A percentile compares a stretch with the other conserved stretches of the same genome.
phyloP scores from a whole-genome alignment of 2,113 vertebrate species.

The Malaclemys terrapin region DNA sequence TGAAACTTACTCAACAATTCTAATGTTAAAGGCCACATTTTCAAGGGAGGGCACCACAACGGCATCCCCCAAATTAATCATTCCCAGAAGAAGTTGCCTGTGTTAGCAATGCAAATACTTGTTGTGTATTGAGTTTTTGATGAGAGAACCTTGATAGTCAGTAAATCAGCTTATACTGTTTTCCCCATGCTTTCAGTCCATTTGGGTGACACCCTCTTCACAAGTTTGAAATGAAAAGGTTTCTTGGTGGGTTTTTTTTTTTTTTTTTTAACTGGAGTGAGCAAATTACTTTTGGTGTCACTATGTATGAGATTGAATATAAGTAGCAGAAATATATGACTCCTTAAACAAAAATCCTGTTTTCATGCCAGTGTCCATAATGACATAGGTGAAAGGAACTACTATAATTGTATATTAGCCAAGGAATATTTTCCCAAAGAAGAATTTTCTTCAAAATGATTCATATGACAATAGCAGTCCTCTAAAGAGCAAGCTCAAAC shows the following conservation, averaged over 20 bases:
- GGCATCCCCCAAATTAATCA: not conserved
- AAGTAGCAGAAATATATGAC: not conserved
- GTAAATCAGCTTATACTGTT: not conserved
- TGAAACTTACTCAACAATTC: not conserved
- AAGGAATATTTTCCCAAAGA: not conserved
- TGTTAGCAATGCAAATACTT: not conserved
- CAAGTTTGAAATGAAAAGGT: not conserved
- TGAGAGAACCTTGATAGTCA: not conserved
- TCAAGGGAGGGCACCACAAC: not conserved
- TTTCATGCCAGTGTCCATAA: not conserved
- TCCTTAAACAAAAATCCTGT: not conserved
- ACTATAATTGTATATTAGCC: not conserved
- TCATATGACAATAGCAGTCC: not conserved
- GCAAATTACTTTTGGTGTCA: accelerated
- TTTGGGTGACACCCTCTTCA: not conserved
- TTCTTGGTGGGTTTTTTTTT: not conserved
- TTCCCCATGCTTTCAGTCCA: not conserved
- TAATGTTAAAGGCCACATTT: accelerated
- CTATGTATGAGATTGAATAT: accelerated
- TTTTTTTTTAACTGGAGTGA: not conserved
- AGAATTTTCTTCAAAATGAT: not conserved
- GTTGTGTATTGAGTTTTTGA: not conserved
- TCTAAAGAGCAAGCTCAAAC: not conserved
- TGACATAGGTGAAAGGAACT: not conserved
- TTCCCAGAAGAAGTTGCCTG: not conserved